Evolutionary conservation across 2,797 vertebrate genomes (phyloP), one percentile per base, ranked within the genome.

Genomic region (Mergus octosetaceus): DNA sequence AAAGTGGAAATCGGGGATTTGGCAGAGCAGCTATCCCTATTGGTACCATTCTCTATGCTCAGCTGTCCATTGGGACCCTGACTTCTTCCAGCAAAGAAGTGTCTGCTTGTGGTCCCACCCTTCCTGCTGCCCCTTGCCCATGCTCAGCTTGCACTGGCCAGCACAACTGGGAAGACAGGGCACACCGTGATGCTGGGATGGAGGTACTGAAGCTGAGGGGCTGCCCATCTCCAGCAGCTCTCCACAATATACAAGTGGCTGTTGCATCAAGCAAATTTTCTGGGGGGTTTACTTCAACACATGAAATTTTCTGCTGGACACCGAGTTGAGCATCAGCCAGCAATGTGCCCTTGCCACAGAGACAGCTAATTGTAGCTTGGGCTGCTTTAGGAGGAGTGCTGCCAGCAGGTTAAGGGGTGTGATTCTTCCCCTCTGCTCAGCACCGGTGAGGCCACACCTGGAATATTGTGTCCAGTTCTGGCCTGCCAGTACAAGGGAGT

Each of bases 51-150:
- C 56, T 83, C 65, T 32, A 21, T 45, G 17, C 21, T 68, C 49
- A 20, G 10, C 14, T 85, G 39, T 13, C 62, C 14, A 1, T 5
- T 22, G 13, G 34, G 38, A 75, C 24, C 11, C 58, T 66, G 68
- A 75, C 3, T 62, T 47, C 10, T 45, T n/a, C n/a, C 71, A 81
- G 53, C 15, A 47, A 72, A 77, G 58, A 65, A 0, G 0, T 60
- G 21, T 41, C 57, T 1, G 17, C 7, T 24, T 22, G 30, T 2
- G 3, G 2, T 4, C 10, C 4, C 3, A 11, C 14, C 6, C 19
- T n/a, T 68, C 32, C 30, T 32, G n/a, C 43, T n/a, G 49, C 7
- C n/a, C 53, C 36, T 11, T 65, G 41, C 36, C 30, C 66, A 14
- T 38, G n/a, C 36, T 11, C 20, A 10, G 2, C 51, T 66, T 6